A percentile compares a stretch with the other conserved stretches of the same genome.
Evolutionary conservation across 2,888 invertebrate genomes (phyloP).

Genomic region (Drosophila affinis): DNA sequence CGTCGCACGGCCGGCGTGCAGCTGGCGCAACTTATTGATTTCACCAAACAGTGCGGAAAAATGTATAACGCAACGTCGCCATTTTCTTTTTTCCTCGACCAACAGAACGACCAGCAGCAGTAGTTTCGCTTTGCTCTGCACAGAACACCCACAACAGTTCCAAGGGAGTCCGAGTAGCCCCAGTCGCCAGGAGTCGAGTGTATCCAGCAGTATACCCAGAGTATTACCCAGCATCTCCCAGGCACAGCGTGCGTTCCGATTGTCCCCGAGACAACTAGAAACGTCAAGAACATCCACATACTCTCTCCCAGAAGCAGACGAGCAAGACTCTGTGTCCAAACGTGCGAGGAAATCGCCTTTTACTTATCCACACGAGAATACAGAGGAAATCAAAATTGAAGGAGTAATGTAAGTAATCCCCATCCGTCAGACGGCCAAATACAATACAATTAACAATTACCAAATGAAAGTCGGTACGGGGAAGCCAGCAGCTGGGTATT

Average conservation of each 20-base stretch:
- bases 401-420: conserved; percentile 80
- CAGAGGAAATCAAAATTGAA: conserved; percentile 74
- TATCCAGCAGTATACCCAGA: conserved; percentile 19
- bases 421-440: not conserved
- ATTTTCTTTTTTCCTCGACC: conserved; percentile 82
- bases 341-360: conserved; percentile 64
- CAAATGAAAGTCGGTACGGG: conserved; percentile 18
- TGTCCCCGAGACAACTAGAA: conserved; percentile 54
- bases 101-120: conserved; percentile 76
- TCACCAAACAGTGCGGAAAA: conserved; percentile 70
- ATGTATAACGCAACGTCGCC: conserved; percentile 79
- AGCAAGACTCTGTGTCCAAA: conserved; percentile 53
- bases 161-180: conserved; percentile 59
- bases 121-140: conserved; percentile 74
- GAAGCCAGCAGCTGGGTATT: conserved; percentile 1
- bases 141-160: conserved; percentile 71
- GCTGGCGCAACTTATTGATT: conserved; percentile 80
- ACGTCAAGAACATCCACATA: conserved; percentile 53
- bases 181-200: conserved; percentile 46
- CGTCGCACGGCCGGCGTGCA: conserved; percentile 55
- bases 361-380: conserved; percentile 68
- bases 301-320: conserved; percentile 56
- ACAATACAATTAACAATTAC: not conserved
- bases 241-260: conserved; percentile 62
- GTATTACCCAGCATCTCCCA: conserved; percentile 45